Evolutionary conservation across 2,888 invertebrate genomes (phyloP).

Genomic region (Cyclophora punctaria): DNA sequence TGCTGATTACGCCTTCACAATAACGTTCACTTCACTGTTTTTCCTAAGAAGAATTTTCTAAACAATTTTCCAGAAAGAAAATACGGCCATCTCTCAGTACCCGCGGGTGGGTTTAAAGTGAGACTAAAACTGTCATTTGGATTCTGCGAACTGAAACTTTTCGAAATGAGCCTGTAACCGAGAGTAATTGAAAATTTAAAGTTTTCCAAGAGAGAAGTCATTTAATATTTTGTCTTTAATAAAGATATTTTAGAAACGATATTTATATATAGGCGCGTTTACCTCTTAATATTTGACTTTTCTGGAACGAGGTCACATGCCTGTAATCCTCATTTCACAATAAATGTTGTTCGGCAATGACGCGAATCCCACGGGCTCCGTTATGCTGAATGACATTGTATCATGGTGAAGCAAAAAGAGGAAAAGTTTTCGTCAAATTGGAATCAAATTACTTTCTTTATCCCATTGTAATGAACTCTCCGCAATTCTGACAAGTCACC

Average conservation of each 20-base stretch:
- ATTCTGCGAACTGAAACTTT: too few species aligned
- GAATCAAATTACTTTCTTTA: constrained; percentile 17
- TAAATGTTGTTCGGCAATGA: constrained; percentile 8
- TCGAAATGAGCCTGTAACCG: too few species aligned
- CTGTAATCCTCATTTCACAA: constrained; percentile 4
- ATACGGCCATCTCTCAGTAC: too few species aligned
- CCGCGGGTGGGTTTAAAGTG: too few species aligned
- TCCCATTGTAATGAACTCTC: constrained; percentile 14
- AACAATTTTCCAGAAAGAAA: too few species aligned
- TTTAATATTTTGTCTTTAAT: too few species aligned
- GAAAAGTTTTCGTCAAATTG: constrained; percentile 14
- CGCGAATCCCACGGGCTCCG: constrained; percentile 6
- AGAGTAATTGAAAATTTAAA: too few species aligned
- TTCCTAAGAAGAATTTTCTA: too few species aligned
- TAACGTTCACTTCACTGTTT: neutral
- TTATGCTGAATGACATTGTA: constrained; percentile 7
- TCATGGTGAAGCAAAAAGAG: constrained; percentile 9
- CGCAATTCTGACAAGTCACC: constrained; percentile 5
- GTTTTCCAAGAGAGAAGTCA: too few species aligned
- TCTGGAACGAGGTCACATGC: neutral
- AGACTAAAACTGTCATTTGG: too few species aligned
- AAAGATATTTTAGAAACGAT: neutral
- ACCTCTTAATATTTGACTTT: neutral
- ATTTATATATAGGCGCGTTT: neutral
- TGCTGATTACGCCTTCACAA: constrained; percentile 4